Conservation (phyloP, 1,140 invertebrate species). For the fruit fly (Drosophila melanogaster) region DNA sequence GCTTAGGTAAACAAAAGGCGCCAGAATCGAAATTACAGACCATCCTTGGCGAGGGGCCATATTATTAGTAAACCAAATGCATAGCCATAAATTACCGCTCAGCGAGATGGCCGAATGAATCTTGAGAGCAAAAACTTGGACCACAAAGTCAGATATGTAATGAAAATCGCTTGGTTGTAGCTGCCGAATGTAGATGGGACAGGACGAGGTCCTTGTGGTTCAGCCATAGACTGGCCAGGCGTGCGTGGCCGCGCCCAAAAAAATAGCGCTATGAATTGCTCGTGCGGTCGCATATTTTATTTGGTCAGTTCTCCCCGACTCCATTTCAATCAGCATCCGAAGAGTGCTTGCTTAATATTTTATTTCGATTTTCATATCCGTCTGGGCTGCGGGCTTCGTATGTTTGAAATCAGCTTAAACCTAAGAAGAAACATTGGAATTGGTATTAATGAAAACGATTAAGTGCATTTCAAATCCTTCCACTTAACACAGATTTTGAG, state of each 20-base stretch:
- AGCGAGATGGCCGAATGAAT: conserved; percentile 69
- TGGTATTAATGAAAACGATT: neutral
- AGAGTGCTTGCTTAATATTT: conserved; percentile 27
- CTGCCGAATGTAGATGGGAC: neutral
- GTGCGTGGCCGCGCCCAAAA: conserved; percentile 63
- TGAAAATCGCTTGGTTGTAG: conserved; percentile 47
- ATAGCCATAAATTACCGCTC: conserved; percentile 81
- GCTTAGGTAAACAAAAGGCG: conserved; percentile 78
- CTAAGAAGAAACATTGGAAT: neutral
- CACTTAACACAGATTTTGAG: neutral
- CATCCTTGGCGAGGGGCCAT: conserved; percentile 21
- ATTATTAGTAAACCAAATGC: conserved; percentile 81
- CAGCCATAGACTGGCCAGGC: conserved; percentile 40
- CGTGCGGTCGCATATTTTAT: conserved; percentile 77
- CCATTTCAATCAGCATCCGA: conserved; percentile 64
- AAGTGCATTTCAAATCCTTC: neutral
- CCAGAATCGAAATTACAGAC: conserved; percentile 54
- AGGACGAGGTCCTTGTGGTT: conserved; percentile 16
- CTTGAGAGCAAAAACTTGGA: conserved; percentile 40
- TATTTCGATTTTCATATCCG: neutral
- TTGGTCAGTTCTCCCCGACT: conserved; percentile 27
- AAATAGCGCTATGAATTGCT: conserved; percentile 78
- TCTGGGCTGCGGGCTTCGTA: neutral
- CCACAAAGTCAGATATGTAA: conserved; percentile 62
- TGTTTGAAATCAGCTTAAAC: conserved; percentile 22